Base-by-base conservation (phyloP, 2,888 invertebrate genomes). In the Conistra vaccinii region DNA sequence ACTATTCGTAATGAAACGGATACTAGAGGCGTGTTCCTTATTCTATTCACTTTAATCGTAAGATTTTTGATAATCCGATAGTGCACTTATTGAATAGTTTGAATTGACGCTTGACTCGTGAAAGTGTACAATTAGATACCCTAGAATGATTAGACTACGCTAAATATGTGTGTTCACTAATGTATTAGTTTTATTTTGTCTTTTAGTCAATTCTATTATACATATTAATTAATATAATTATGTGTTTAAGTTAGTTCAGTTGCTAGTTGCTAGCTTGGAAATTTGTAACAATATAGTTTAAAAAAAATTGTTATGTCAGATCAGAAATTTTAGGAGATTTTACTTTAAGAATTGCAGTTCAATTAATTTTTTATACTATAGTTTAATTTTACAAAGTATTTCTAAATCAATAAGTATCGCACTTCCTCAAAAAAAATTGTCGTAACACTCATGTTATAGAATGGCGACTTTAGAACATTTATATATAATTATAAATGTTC, bases 61-160 rank as follows among this genome's bases (percentile, higher is more conserved):
- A 86, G 85, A 83, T 76, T 87, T 85, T 89, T 89, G 92, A 88
- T 87, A 90, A 89, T 91, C 94, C 93, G 89, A 94, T 94, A 93
- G 94, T 94, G 94, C 94, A 94, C 94, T 94, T 94, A 94, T 92
- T 89, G 90, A 87, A 90, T 91, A 91, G 87, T 89, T 89, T 88
- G 87, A 78, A 87, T 86, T 85, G 86, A 84, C 79, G 89, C 90
- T 90, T 91, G 80, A 81, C 83, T 85, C 78, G 82, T 87, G 83
- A 77, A 84, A 73, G 83, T 85, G 82, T 81, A 84, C 80, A 85
- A 80, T 83, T 87, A 86, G 78, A 81, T 71, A 79, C 74, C 70
- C 67, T 84, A 85, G 85, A 80, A 82, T 82, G 84, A 83, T 79
- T 86, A 78, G 74, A 80, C 76, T 83, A 81, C 76, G 82, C 84